Evolutionary conservation across 1,140 invertebrate species (phyloP).

Genomic region (Saxidomus purpurata): DNA sequence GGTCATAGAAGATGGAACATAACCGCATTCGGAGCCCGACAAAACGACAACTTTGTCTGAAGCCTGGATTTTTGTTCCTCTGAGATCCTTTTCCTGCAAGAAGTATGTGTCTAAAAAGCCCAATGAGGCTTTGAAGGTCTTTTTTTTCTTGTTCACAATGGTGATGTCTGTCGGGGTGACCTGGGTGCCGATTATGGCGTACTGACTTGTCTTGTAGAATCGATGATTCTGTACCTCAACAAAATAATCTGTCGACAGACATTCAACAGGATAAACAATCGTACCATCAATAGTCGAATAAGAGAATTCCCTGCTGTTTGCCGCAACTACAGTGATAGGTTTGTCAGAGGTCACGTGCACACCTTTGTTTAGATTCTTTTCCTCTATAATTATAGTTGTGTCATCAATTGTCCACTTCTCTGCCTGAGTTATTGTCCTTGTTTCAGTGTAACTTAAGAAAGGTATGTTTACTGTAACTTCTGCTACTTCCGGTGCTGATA

Average conservation of each 20-base stretch:
- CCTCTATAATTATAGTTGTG: not conserved
- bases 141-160: not conserved
- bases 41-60: not conserved
- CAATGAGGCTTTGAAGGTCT: not conserved
- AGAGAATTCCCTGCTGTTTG: conserved; percentile 13
- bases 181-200: not conserved
- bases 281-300: conserved; percentile 12
- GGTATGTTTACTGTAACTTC: not conserved
- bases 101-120: conserved; percentile 14
- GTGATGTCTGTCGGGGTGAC: not conserved
- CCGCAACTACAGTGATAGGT: conserved; percentile 15
- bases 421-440: not conserved
- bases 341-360: conserved; percentile 4
- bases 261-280: conserved; percentile 3
- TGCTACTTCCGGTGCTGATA: conserved; percentile 2
- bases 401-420: not conserved
- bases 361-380: not conserved
- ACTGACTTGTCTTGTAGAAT: conserved; percentile 29
- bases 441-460: not conserved
- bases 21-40: conserved; percentile 15
- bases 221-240: conserved; percentile 17
- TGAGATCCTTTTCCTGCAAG: conserved; percentile 17
- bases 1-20: not conserved
- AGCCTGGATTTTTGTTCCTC: not conserved
- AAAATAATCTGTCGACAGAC: not conserved